Percentiles rank a stretch among this genome's conserved stretches.
These are phyloP conservation scores for Cinclus cinclus DNA, from an alignment of 2,113 vertebrate species.

Conservation along the genomic window DNA sequence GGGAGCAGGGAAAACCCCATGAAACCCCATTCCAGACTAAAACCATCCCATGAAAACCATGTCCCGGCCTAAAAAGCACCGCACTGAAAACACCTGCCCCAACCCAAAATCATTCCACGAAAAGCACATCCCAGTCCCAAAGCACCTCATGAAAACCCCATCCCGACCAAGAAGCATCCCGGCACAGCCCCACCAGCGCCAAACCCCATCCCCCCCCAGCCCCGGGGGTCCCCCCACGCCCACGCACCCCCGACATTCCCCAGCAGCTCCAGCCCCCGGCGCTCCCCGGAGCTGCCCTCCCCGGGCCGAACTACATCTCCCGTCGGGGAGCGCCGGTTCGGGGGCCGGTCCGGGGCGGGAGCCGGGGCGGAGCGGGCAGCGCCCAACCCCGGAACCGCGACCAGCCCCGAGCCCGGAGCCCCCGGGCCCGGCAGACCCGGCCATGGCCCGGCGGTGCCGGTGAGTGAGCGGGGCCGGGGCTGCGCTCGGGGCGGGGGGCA, in stretches of 20 bases:
- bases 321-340: neutral
- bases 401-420: neutral
- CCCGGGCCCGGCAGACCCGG: neutral
- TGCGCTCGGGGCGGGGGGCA: neutral
- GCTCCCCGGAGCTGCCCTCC: neutral
- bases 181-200: too few relatives aligned
- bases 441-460: neutral
- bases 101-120: neutral
- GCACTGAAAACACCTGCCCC: neutral
- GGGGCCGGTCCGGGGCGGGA: neutral
- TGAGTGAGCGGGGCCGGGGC: neutral
- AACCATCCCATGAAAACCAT: neutral
- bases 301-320: neutral
- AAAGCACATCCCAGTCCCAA: neutral
- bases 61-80: neutral
- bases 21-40: neutral
- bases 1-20: neutral
- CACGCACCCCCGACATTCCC: rapidly evolving
- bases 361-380: neutral
- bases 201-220: too few relatives aligned
- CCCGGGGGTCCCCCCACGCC: rapidly evolving
- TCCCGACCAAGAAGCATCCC: too few relatives aligned
- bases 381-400: neutral
- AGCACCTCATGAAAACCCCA: neutral
- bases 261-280: neutral